Evolutionary conservation across 2,797 vertebrate genomes (phyloP).

Genomic region (Arctocebus calabarensis): DNA sequence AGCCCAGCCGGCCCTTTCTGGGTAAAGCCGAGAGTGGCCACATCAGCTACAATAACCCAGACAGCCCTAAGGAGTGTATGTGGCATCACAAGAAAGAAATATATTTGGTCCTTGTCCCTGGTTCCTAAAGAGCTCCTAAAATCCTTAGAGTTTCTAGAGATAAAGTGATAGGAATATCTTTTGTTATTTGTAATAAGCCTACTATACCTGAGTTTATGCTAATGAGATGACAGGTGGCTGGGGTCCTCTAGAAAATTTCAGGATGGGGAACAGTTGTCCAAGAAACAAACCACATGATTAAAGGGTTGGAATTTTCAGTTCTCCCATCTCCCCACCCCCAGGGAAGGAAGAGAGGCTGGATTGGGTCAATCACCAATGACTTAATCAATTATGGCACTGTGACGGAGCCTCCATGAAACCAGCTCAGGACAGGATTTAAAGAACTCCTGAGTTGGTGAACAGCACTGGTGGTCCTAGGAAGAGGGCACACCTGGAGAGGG

Average conservation of each 20-base stretch:
- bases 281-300: neutral
- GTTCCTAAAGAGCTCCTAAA: neutral
- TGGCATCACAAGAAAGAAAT: neutral
- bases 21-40: neutral
- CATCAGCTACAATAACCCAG: neutral
- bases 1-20: neutral
- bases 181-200: neutral
- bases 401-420: neutral
- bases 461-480: neutral
- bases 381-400: neutral
- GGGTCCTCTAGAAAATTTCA: neutral
- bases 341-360: neutral
- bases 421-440: no score
- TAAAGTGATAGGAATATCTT: neutral
- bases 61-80: neutral
- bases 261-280: neutral
- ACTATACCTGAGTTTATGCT: neutral
- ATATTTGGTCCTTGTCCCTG: neutral
- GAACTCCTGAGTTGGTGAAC: neutral
- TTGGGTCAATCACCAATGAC: no score
- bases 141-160: neutral
- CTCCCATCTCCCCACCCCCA: neutral
- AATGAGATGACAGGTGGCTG: neutral
- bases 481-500: neutral
- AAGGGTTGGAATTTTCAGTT: neutral